Evolutionary conservation across 2,797 vertebrate species (phyloP).

Genomic region (Sarcophilus harrisii): DNA sequence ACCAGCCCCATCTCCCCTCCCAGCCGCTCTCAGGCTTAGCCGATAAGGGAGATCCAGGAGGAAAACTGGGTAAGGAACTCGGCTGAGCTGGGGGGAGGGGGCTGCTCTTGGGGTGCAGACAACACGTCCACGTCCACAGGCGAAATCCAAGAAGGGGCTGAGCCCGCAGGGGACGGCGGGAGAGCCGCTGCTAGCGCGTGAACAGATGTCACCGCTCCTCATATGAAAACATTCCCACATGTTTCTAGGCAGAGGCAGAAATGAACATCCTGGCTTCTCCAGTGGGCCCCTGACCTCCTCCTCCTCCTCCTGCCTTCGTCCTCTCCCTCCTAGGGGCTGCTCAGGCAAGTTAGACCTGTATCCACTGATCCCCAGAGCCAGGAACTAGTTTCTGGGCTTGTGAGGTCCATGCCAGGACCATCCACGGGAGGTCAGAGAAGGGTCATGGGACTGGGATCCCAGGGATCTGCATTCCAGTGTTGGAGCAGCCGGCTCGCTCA

Average conservation of each 20-base stretch:
- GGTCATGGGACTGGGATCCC: background rate
- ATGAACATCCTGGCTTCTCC: slow-evolving; percentile 8
- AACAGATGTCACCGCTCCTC: background rate
- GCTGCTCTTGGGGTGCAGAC: background rate
- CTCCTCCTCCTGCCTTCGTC: slow-evolving; percentile 22
- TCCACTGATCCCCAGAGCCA: background rate
- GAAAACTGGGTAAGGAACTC: slow-evolving; percentile 17
- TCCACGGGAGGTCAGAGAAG: background rate
- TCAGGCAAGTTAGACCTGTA: background rate
- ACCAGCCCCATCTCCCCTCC: slow-evolving; percentile 44
- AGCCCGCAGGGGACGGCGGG: background rate
- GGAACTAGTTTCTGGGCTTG: background rate
- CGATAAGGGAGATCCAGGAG: slow-evolving; percentile 16
- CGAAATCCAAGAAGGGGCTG: background rate
- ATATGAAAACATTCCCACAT: background rate
- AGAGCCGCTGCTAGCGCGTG: too few species aligned
- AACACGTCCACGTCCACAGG: background rate
- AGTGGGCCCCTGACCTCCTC: slow-evolving; percentile 70
- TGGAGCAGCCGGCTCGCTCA: background rate
- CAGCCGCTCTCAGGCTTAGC: slow-evolving; percentile 44
- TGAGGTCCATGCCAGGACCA: background rate
- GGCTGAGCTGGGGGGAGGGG: background rate
- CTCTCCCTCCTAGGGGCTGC: background rate
- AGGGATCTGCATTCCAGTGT: background rate
- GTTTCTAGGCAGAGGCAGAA: background rate